These are phyloP conservation scores for Sebastes oblongus DNA, from an alignment of 2,797 vertebrate species.

Conservation along the genomic window DNA sequence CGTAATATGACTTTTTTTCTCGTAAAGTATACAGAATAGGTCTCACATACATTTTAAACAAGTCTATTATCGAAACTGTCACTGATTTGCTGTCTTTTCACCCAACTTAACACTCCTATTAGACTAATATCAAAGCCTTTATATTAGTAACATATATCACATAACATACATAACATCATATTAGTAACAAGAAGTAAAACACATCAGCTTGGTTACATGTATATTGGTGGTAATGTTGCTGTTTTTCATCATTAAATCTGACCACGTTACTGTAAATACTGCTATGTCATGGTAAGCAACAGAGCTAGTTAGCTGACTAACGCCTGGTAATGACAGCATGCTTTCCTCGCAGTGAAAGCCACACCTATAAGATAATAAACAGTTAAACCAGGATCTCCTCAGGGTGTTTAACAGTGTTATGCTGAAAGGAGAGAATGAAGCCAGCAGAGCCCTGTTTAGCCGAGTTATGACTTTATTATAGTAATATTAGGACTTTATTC, in stretches of 20 bases:
- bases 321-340: conserved; percentile 44
- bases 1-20: too few relatives aligned
- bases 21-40: too few relatives aligned
- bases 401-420: accelerated
- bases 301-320: conserved; percentile 32
- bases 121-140: too few relatives aligned
- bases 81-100: neutral
- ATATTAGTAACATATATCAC: too few relatives aligned
- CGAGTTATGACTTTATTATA: conserved; percentile 39
- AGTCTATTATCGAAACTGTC: neutral
- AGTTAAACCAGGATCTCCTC: accelerated
- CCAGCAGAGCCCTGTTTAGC: too few relatives aligned
- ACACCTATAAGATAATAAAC: neutral
- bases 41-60: too few relatives aligned
- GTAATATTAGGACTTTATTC: neutral
- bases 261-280: neutral
- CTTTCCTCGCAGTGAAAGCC: neutral
- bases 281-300: too few relatives aligned
- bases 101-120: too few relatives aligned
- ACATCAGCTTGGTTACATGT: neutral
- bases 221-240: neutral
- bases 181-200: too few relatives aligned
- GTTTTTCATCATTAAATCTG: neutral
- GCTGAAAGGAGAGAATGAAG: neutral
- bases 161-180: too few relatives aligned